Evolutionary conservation across 2,113 vertebrate genomes (phyloP).

Genomic region (Castor canadensis): DNA sequence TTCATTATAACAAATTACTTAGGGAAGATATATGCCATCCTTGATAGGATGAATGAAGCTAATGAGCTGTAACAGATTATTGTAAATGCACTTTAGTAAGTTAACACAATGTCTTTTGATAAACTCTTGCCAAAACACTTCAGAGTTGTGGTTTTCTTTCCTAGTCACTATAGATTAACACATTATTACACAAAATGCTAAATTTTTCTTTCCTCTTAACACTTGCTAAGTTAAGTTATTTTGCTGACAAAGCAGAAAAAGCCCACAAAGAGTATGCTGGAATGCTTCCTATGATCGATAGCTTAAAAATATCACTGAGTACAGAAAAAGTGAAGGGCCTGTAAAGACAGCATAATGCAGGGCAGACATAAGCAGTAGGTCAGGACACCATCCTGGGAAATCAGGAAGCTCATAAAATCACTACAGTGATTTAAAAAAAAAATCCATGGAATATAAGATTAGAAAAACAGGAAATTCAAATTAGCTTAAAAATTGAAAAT

Average conservation of each 20-base stretch:
- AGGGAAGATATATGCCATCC: conserved; percentile 23
- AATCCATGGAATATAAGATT: conserved; percentile 24
- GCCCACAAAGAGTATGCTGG: neutral
- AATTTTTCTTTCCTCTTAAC: conserved; percentile 47
- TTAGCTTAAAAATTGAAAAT: neutral
- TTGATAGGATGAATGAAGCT: conserved; percentile 15
- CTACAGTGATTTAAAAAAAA: neutral
- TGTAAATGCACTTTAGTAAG: neutral
- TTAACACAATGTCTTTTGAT: neutral
- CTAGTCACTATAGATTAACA: conserved; percentile 2
- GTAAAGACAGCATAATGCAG: conserved; percentile 40
- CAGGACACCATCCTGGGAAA: conserved; percentile 24
- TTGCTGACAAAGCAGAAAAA: conserved; percentile 60
- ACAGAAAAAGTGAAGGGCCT: conserved; percentile 38
- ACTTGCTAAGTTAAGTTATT: conserved; percentile 52
- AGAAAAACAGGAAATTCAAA: conserved; percentile 38
- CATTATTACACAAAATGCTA: conserved; percentile 36
- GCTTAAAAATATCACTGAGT: conserved; percentile 55
- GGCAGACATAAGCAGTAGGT: conserved; percentile 8
- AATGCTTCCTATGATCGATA: conserved; percentile 52
- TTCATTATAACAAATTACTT: conserved; percentile 56
- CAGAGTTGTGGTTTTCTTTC: neutral
- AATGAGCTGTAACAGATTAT: conserved; percentile 8
- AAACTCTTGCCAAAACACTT: conserved; percentile 44
- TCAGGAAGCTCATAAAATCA: conserved; percentile 39